Evolutionary conservation across 2,888 invertebrate species (phyloP).

Genomic region (Acleris emargana): DNA sequence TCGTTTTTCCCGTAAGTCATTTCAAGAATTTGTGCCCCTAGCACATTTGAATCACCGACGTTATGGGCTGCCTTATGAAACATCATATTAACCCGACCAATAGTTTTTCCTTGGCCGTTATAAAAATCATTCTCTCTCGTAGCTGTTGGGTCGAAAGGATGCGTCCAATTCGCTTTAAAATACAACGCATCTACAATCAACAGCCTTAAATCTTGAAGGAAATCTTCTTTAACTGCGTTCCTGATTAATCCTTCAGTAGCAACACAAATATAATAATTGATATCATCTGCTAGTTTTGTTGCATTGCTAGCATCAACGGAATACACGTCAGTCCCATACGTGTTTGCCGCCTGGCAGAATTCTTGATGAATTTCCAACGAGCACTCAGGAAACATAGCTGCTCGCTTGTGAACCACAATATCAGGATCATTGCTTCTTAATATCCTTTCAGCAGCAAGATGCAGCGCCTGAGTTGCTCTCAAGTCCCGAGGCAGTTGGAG

Average conservation of each 20-base stretch:
- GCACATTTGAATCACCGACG: constrained; percentile 74
- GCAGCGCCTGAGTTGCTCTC: constrained; percentile 63
- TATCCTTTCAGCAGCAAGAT: constrained; percentile 58
- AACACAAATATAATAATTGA: constrained; percentile 87
- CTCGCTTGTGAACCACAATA: constrained; percentile 60
- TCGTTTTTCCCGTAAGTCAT: constrained; percentile 86
- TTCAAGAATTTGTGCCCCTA: constrained; percentile 86
- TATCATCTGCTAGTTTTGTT: constrained; percentile 75
- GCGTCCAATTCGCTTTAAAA: constrained; percentile 89
- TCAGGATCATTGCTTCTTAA: constrained; percentile 59
- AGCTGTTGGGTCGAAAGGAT: constrained; percentile 84
- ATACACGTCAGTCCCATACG: constrained; percentile 81
- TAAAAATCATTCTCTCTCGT: constrained; percentile 84
- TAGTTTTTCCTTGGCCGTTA: constrained; percentile 79
- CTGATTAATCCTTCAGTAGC: constrained; percentile 88
- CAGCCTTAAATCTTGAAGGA: constrained; percentile 73
- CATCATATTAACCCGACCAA: constrained; percentile 90
- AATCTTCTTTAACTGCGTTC: constrained; percentile 82
- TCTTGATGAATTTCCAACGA: constrained; percentile 64
- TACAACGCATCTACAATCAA: constrained; percentile 87
- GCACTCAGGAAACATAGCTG: constrained; percentile 67
- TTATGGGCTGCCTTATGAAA: constrained; percentile 84
- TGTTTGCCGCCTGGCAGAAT: constrained; percentile 66
- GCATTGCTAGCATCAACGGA: constrained; percentile 83
- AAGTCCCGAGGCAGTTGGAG: constrained; percentile 65